Evolutionary conservation across 2,113 vertebrate genomes (phyloP), one percentile per base, ranked within the genome.

Genomic region (Aphelocoma coerulescens): DNA sequence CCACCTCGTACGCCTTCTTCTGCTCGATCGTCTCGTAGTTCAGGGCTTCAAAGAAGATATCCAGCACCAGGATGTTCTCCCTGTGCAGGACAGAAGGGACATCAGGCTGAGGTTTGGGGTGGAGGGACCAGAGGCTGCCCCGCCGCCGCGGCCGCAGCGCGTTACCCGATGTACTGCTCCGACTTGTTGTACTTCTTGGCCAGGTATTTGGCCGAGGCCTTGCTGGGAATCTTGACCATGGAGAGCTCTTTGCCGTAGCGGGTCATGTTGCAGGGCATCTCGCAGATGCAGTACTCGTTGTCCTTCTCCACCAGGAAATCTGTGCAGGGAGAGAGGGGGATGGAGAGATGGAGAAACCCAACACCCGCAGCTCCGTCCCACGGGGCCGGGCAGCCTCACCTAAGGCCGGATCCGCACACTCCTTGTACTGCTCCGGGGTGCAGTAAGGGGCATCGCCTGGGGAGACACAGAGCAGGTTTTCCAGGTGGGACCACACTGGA

Each of bases 131-230:
- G 54, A 4, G 3, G 28, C 46, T 0, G 1, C 75, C 62, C 39
- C 6, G 1, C 8, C 0, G 0, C 55, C 3, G 2, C 0, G 13
- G 46, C 23, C 1, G 0, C 44, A 1, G 27, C 5, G 0, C n/a
- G 95, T 98, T 97, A 99, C 99, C 99, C 97, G 61, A 99, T 99
- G 97, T 99, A 99, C 98, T 99, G 99, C 97, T 99, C 99, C 0
- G 99, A 99, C 95, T 99, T 99, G 99, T 99, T 99, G 98, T 98
- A 99, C 95, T 99, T 99, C 98, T 99, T 99, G 96, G 99, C 99
- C 88, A 99, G 98, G 96, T 99, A 99, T 91, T 99, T 99, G 95
- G 99, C 99, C 0, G 99, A 99, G 5, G 99, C 99, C 89, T 99
- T 99, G 98, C 99, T 99, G 97, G 99, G 99, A 81, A 99, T 99